A percentile compares a stretch with the other conserved stretches of the same genome.
phyloP scores from a whole-genome alignment of 2,888 invertebrate genomes.

The Lysandra coridon region DNA sequence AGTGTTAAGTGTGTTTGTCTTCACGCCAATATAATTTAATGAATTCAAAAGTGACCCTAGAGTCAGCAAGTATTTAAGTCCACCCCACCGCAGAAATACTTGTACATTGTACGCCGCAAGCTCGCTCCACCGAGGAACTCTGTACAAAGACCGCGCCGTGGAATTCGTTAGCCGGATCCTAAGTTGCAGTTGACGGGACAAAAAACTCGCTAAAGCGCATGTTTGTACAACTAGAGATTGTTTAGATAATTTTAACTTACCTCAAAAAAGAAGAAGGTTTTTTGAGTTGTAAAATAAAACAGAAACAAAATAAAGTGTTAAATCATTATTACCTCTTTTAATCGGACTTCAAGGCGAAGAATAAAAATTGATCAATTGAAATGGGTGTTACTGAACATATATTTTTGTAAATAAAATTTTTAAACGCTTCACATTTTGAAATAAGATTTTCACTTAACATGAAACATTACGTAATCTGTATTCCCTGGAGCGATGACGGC shows the following conservation, averaged over 20 bases:
- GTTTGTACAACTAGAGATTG: no score
- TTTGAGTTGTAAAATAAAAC: no score
- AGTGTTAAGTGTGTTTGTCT: no score
- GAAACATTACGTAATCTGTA: slow-evolving; percentile 5
- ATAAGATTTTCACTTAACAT: neutral
- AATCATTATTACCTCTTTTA: no score
- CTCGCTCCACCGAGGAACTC: neutral
- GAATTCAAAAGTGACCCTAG: neutral
- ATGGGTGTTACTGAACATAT: no score
- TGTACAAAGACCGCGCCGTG: neutral
- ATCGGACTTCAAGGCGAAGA: no score
- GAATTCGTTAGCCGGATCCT: neutral
- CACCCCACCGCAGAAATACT: neutral
- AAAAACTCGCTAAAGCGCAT: no score
- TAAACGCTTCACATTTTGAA: neutral
- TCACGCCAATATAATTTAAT: no score
- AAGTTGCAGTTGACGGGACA: neutral
- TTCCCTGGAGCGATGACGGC: neutral
- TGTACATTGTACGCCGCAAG: neutral
- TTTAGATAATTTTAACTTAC: no score
- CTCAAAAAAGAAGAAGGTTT: no score
- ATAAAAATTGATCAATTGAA: no score
- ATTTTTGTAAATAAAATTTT: neutral
- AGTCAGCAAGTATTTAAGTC: neutral
- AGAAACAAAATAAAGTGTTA: no score